Evolutionary conservation across 1,140 invertebrate species (phyloP), one percentile per base, ranked within the genome.

Genomic region (Eumeta japonica): DNA sequence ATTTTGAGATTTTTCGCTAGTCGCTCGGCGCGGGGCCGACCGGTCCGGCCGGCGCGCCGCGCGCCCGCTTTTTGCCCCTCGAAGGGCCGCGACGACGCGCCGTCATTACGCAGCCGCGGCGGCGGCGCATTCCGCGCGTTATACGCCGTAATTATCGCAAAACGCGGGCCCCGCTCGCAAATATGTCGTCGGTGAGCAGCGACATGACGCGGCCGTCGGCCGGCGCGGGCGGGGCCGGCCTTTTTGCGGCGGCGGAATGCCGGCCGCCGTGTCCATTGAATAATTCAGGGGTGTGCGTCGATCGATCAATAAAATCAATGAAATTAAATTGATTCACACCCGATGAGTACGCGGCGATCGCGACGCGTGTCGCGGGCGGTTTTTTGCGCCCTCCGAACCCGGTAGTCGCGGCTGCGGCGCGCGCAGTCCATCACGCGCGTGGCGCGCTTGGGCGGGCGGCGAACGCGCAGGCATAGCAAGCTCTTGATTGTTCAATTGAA

Each of bases 161-260:
- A 68, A 73, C 65, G 61, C 57, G 49, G 55, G 53, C 57, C 50
- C 62, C 61, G 58, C 62, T 70, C 68, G 59, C 62, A 70, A 62
- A 70, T 73, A 73, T 73, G 65, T 73, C 68, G 68, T 68, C 50
- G 65, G 53, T 56, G 68, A 66, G 65, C 58, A 57, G 46, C 55
- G 62, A 73, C 68, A 73, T 73, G 68, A 73, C 68, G 66, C 70
- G 68, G 65, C 70, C 65, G 70, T 73, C n/a, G n/a, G n/a, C n/a
- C n/a, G n/a, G n/a, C n/a, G n/a, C n/a, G n/a, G n/a, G n/a, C n/a
- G n/a, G n/a, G n/a, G n/a, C n/a, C n/a, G n/a, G n/a, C n/a, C n/a
- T n/a, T n/a, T n/a, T n/a, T 65, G 64, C 51, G 46, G 34, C 16
- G 17, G 31, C 28, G 56, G 68, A 59, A 70, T 68, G 62, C 55